Evolutionary conservation across 2,888 invertebrate genomes (phyloP).

Genomic region (Drosophila birchii): DNA sequence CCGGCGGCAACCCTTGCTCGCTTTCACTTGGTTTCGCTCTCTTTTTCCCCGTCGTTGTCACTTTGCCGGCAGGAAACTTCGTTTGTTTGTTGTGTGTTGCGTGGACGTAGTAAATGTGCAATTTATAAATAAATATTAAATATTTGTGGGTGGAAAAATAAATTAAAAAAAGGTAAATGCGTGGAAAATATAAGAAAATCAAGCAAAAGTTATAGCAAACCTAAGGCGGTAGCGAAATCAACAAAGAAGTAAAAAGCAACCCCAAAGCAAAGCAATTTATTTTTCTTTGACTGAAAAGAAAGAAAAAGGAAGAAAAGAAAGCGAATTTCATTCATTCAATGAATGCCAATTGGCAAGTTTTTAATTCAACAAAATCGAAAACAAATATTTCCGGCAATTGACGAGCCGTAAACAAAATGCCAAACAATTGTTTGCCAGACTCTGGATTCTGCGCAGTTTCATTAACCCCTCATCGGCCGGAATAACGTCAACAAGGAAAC

Average conservation of each 20-base stretch:
- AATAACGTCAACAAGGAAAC: constrained; percentile 70
- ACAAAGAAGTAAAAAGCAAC: constrained; percentile 3
- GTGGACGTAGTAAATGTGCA: constrained; percentile 28
- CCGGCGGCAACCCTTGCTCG: constrained; percentile 21
- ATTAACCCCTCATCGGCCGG: constrained; percentile 11
- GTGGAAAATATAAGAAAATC: constrained; percentile 4
- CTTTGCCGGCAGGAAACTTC: constrained; percentile 77
- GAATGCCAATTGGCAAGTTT: constrained; percentile 25
- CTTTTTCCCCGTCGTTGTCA: constrained; percentile 73
- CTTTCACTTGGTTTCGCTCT: constrained; percentile 15
- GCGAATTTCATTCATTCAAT: constrained; percentile 13
- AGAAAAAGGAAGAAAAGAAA: constrained; percentile 7
- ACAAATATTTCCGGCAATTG: constrained; percentile 32
- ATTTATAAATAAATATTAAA: constrained; percentile 1
- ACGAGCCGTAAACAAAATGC: constrained; percentile 24
- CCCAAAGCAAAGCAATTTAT: background rate
- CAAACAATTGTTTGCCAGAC: constrained; percentile 55
- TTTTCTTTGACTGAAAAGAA: constrained; percentile 7
- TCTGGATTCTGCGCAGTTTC: constrained; percentile 72
- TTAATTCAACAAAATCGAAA: constrained; percentile 52
- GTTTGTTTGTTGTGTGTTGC: constrained; percentile 75
- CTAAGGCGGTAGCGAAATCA: background rate
- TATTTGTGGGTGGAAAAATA: background rate
- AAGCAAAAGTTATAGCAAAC: background rate
- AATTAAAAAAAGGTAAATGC: constrained; percentile 41